Evolutionary conservation across 2,888 invertebrate species (phyloP).

Genomic region (Hydropsyche betteni): DNA sequence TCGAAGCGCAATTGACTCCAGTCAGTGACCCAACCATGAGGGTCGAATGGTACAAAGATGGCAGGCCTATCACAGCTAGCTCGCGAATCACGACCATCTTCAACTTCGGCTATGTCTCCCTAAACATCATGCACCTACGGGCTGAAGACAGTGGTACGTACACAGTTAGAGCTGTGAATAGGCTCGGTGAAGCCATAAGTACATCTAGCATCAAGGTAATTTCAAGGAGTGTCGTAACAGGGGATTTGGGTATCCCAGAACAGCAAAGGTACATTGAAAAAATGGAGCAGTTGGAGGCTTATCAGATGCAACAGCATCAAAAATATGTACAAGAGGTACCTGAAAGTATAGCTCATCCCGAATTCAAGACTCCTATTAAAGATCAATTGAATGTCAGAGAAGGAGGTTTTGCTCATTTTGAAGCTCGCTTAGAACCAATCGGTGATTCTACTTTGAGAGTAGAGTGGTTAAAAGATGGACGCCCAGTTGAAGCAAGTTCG

Average conservation of each 20-base stretch:
- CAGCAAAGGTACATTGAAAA: slow-evolving; percentile 91
- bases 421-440: slow-evolving; percentile 92
- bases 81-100: slow-evolving; percentile 97
- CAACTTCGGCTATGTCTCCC: slow-evolving; percentile 99
- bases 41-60: slow-evolving; percentile 96
- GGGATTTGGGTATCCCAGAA: slow-evolving; percentile 88
- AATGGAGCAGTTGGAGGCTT: slow-evolving; percentile 90
- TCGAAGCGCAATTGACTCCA: slow-evolving; percentile 91
- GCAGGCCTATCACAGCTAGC: slow-evolving; percentile 93
- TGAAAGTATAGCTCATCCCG: slow-evolving; percentile 81
- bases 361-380: slow-evolving; percentile 89
- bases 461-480: slow-evolving; percentile 93
- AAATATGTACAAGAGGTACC: slow-evolving; percentile 82
- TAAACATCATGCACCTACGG: slow-evolving; percentile 98
- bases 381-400: slow-evolving; percentile 88
- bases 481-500: slow-evolving; percentile 90
- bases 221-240: slow-evolving; percentile 83
- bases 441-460: slow-evolving; percentile 90
- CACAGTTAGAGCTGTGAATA: slow-evolving; percentile 90
- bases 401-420: slow-evolving; percentile 95
- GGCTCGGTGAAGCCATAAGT: slow-evolving; percentile 89
- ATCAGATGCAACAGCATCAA: slow-evolving; percentile 82
- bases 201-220: slow-evolving; percentile 80
- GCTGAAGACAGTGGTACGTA: slow-evolving; percentile 98
- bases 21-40: slow-evolving; percentile 94